Base-by-base conservation (phyloP, 2,888 invertebrate genomes). In the Sepiola atlantica region DNA sequence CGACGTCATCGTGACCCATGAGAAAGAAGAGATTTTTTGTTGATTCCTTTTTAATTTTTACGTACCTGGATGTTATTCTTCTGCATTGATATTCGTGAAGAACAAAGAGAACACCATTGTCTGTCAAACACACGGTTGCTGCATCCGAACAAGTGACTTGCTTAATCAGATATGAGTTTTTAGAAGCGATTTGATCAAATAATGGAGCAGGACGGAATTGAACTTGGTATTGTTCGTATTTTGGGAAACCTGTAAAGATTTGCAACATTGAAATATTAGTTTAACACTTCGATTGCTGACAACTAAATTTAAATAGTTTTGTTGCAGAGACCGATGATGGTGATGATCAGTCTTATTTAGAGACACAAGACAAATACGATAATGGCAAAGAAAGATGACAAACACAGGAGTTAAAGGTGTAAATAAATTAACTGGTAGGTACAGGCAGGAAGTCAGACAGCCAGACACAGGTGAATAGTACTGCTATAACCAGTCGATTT, bases 41-140 rank as follows among this genome's bases (percentile, higher is more conserved):
- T 1, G 32, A 24, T 12, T 35, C 8, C 32, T 91, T 8, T 12
- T 32, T 28, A 24, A 45, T 93, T 55, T 28, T 55, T 54, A 35
- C 95, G 96, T 97, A 98, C 98, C 97, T 98, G 94, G 98, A 98
- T 61, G 98, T 98, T 90, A 98, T 98, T 94, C 98, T 98, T 96
- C 98, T 98, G 97, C 98, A 98, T 95, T 98, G 98, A 97, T 98
- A 98, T 95, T 98, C 98, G 97, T 98, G 98, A 2, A 98, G 97
- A 24, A 98, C 97, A 96, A 98, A 98, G 55, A 98, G 98, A 96
- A 98, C 98, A 0, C 98, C 98, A 77, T 98, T 98, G 91, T 97
- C 97, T 0, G 98, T 98, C 8, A 98, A 98, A 94, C 98, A 97
- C 0, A 98, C 98, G 0, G 98, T 98, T 32, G 98, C 98, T 1